phyloP scores from a whole-genome alignment of 1,140 invertebrate genomes.

The Harpegnathos saltator region DNA sequence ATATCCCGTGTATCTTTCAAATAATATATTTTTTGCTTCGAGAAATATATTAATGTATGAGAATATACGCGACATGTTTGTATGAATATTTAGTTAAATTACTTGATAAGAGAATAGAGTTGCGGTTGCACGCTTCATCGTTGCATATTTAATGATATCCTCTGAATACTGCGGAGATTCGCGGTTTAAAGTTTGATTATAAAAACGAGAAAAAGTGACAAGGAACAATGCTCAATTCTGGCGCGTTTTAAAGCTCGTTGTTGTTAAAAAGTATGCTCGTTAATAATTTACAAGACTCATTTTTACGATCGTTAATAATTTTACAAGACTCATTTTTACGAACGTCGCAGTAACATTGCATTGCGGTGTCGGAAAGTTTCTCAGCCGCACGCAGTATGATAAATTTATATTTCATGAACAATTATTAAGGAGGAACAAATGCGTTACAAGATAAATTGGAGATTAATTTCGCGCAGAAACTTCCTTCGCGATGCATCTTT shows the following conservation, averaged over 20 bases:
- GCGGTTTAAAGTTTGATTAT: conserved; percentile 41
- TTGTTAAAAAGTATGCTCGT: conserved; percentile 31
- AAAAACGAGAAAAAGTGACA: conserved; percentile 50
- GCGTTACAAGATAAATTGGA: not conserved
- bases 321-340: not conserved
- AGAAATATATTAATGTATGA: conserved; percentile 19
- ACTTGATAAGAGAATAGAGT: not conserved
- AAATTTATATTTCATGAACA: conserved; percentile 3
- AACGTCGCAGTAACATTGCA: conserved; percentile 2
- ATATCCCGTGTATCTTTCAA: not conserved
- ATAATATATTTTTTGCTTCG: not conserved
- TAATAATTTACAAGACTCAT: conserved; percentile 28
- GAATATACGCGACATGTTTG: not conserved
- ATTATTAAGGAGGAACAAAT: not conserved
- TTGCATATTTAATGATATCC: conserved; percentile 42
- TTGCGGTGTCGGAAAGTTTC: not conserved
- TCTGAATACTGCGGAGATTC: not conserved
- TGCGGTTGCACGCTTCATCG: not conserved
- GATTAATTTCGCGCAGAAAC: not conserved
- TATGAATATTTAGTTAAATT: conserved; percentile 21
- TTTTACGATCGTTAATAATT: conserved; percentile 40
- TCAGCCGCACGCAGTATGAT: conserved; percentile 3
- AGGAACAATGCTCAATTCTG: conserved; percentile 34
- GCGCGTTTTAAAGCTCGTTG: not conserved
- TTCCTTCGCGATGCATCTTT: not conserved